These are phyloP conservation scores for Phaethon lepturus DNA, from an alignment of 2,113 vertebrate genomes.

Conservation along the genomic window DNA sequence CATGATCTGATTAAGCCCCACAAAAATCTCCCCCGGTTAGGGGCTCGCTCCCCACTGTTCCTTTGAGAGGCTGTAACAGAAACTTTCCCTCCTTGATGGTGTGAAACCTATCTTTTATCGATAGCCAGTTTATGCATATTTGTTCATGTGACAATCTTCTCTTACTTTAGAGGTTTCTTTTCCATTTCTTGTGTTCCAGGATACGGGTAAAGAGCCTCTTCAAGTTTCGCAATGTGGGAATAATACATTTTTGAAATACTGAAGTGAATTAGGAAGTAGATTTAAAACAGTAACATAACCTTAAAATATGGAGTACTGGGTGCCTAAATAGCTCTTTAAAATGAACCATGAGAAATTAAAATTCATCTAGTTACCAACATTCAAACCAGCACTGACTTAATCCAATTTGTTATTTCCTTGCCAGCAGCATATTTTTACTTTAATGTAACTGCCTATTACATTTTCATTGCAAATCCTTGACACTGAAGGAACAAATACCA, in stretches of 20 bases:
- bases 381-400: not conserved
- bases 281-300: not conserved
- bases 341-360: not conserved
- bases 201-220: not conserved
- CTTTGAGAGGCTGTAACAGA: not conserved
- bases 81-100: not conserved
- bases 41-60: not conserved
- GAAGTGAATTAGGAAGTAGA: not conserved
- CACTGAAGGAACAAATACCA: not conserved
- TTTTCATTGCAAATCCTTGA: not conserved
- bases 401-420: not conserved
- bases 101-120: not conserved
- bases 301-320: not conserved
- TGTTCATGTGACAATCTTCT: not conserved
- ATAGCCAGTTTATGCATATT: not conserved
- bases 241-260: not conserved
- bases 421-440: not conserved
- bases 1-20: not conserved
- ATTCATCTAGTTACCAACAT: not conserved
- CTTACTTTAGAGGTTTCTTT: not conserved
- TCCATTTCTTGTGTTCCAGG: not conserved
- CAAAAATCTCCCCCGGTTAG: fast-evolving
- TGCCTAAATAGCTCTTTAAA: not conserved
- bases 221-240: not conserved
- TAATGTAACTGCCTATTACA: not conserved